A percentile compares a stretch with the other conserved stretches of the same genome.
Evolutionary conservation across 2,888 invertebrate genomes (phyloP).

Genomic region (Brachyptera risi): DNA sequence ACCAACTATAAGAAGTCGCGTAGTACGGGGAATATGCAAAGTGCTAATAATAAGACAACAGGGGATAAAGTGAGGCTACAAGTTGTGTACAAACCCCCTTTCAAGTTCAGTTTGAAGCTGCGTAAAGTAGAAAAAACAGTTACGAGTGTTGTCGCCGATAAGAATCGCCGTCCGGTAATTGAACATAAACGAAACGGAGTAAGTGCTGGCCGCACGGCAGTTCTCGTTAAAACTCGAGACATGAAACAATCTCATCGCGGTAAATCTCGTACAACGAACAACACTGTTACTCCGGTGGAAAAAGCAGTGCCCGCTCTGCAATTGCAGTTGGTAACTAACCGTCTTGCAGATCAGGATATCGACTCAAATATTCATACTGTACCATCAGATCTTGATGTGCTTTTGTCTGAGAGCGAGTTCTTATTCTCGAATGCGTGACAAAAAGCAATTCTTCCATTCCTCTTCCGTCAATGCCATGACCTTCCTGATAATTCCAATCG

Average conservation of each 20-base stretch:
- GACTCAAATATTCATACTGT: slow-evolving; percentile 58
- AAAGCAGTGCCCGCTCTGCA: slow-evolving; percentile 16
- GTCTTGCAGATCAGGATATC: slow-evolving; percentile 40
- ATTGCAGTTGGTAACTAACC: slow-evolving; percentile 11
- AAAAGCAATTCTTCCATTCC: slow-evolving; percentile 25
- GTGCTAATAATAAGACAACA: slow-evolving; percentile 35
- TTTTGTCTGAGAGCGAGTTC: slow-evolving; percentile 56
- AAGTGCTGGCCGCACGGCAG: slow-evolving; percentile 22
- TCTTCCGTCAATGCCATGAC: slow-evolving; percentile 15
- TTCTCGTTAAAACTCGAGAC: slow-evolving; percentile 24
- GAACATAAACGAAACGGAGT: slow-evolving; percentile 13
- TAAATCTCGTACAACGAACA: neutral
- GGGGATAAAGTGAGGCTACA: slow-evolving; percentile 65
- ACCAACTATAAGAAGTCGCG: slow-evolving; percentile 51
- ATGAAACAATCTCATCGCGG: slow-evolving; percentile 13
- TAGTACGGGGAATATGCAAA: slow-evolving; percentile 66
- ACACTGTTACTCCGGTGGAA: too few species aligned
- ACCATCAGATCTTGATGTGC: slow-evolving; percentile 57
- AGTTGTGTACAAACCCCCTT: slow-evolving; percentile 83
- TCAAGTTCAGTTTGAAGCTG: slow-evolving; percentile 78
- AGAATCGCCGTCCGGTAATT: neutral
- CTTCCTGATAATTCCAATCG: neutral
- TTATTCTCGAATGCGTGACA: slow-evolving; percentile 51
- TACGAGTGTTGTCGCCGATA: slow-evolving; percentile 56
- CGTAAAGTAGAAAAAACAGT: slow-evolving; percentile 60